phyloP scores from a whole-genome alignment of 2,888 invertebrate species.

The Amitus sp. region DNA sequence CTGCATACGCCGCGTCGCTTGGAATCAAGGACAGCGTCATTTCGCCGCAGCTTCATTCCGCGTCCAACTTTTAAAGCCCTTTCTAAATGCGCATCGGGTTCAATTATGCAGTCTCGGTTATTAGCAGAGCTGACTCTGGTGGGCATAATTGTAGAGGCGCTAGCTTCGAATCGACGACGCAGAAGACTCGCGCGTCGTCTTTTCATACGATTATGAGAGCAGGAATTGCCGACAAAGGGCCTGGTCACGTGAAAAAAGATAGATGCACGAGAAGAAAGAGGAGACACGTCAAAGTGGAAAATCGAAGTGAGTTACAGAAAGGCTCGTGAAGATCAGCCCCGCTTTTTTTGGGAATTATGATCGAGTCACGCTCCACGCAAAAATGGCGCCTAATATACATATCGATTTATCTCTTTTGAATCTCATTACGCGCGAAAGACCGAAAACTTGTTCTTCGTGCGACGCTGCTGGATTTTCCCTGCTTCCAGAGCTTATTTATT shows the following conservation, averaged over 20 bases:
- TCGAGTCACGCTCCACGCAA: conserved; percentile 11
- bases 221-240: conserved; percentile 12
- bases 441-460: background rate
- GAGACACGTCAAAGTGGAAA: background rate
- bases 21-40: background rate
- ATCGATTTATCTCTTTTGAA: conserved; percentile 6
- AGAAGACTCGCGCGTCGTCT: background rate
- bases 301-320: conserved; percentile 5
- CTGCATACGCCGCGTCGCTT: background rate
- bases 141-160: background rate
- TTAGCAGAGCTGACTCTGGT: background rate
- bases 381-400: conserved; percentile 7
- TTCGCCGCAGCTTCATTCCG: background rate
- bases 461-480: background rate
- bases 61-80: background rate
- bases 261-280: background rate
- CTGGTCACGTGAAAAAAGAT: too few species aligned
- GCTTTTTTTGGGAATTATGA: conserved; percentile 3
- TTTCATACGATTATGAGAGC: conserved; percentile 9
- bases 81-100: background rate
- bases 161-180: conserved; percentile 1
- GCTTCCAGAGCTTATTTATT: background rate
- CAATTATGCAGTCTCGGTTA: background rate
- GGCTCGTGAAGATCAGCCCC: background rate
- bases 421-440: conserved; percentile 1